Conservation (phyloP, 2,888 invertebrate genomes). For the Hyppa rectilinea region DNA sequence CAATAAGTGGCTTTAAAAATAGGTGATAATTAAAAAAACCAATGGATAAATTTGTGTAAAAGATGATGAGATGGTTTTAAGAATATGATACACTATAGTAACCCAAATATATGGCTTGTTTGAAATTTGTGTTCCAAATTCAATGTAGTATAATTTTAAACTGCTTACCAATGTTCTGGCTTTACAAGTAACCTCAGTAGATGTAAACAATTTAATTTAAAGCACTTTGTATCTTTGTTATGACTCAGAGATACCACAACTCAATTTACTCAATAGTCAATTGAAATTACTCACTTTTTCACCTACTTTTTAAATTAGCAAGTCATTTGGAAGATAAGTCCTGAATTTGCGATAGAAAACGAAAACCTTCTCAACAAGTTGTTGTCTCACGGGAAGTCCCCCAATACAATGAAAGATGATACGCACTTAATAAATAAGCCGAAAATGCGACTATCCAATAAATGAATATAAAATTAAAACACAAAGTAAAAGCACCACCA, state of each 20-base stretch:
- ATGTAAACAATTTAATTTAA: constrained; percentile 20
- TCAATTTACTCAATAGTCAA: constrained; percentile 29
- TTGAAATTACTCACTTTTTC: constrained; percentile 28
- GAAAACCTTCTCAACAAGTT: constrained; percentile 29
- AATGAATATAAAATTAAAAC: constrained; percentile 12
- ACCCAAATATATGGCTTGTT: background rate
- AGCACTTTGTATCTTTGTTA: constrained; percentile 25
- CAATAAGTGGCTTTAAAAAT: background rate
- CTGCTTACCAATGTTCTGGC: constrained; percentile 13
- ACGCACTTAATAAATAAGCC: constrained; percentile 38
- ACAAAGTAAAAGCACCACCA: constrained; percentile 21
- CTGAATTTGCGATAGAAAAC: background rate
- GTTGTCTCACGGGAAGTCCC: constrained; percentile 51
- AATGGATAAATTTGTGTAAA: background rate
- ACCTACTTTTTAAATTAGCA: constrained; percentile 10
- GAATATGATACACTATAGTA: background rate
- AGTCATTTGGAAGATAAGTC: constrained; percentile 16
- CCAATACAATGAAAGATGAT: constrained; percentile 22
- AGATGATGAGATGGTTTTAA: too few relatives aligned
- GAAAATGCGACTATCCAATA: constrained; percentile 7
- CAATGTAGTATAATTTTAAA: background rate
- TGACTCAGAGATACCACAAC: constrained; percentile 41
- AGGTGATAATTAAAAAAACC: background rate
- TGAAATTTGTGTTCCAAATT: background rate
- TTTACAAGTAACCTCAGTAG: background rate